Base-by-base conservation (phyloP, 2,888 invertebrate species). In the Autographa gamma region DNA sequence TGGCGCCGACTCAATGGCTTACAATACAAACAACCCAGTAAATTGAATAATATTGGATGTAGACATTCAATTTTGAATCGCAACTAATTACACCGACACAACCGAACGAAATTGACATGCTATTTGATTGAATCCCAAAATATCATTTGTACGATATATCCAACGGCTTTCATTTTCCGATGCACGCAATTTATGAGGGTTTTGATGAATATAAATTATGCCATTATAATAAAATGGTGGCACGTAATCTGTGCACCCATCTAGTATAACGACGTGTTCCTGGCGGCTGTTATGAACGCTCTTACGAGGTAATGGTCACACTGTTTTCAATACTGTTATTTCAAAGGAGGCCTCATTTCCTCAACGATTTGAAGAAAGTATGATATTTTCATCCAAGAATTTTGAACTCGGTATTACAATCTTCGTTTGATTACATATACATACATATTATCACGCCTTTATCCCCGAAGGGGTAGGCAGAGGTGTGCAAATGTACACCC, bases 141-240 rank as follows among this genome's bases (percentile, higher is more conserved):
- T 78, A 82, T 76, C 31, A 76, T 79, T 80, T 70, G 67, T 71
- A 56, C 54, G 58, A 61, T 61, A 74, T 66, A 66, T 60, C 59
- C 71, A 61, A 76, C 60, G 62, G 60, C 19, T 62, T 67, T 56
- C 65, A 77, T 82, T 76, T 70, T 65, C 64, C 63, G 60, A 72
- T 74, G 66, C 73, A 79, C 74, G 79, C 77, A 85, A 88, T 87
- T 86, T 85, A 80, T 68, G 76, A 75, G 74, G 77, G 85, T 86
- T 89, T 88, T 86, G 85, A 88, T 87, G 85, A 90, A 90, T 89
- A 87, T 83, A 86, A 81, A 85, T 87, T 76, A 77, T 70, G 64
- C 18, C 69, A 79, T 81, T 79, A 77, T 72, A 80, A 71, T 73
- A 78, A 79, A 83, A 80, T 79, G 77, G 69, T 63, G 82, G 73